phyloP scores from a whole-genome alignment of 2,113 vertebrate species.

The Cisticola juncidis region DNA sequence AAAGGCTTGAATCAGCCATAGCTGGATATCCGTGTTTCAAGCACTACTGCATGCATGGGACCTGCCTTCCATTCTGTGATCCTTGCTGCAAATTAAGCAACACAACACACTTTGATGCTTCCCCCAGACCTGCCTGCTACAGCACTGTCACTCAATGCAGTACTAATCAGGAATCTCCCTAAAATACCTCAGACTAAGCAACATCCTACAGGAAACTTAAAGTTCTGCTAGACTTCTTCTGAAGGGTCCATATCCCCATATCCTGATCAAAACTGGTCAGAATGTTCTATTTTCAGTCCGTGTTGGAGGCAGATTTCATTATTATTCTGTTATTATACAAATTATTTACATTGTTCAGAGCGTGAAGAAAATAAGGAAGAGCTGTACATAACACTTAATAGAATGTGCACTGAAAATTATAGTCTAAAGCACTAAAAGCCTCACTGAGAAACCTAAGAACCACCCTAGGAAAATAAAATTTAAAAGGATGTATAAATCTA shows the following conservation, averaged over 20 bases:
- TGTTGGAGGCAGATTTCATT: background rate
- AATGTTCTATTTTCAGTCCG: background rate
- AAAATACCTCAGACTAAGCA: background rate
- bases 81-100: background rate
- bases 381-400: background rate
- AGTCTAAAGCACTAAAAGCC: background rate
- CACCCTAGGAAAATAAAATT: background rate
- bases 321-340: background rate
- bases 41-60: background rate
- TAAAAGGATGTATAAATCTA: background rate
- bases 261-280: background rate
- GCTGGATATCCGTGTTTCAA: background rate
- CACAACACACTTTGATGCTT: background rate
- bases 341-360: background rate
- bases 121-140: background rate
- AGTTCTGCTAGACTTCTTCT: background rate
- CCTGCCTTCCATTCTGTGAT: background rate
- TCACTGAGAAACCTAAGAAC: background rate
- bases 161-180: background rate
- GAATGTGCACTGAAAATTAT: background rate
- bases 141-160: background rate
- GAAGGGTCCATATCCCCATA: background rate
- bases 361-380: background rate
- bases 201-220: background rate
- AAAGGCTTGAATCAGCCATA: background rate